Evolutionary conservation across 1,140 invertebrate species (phyloP).

Genomic region (Tetraneura akinire): DNA sequence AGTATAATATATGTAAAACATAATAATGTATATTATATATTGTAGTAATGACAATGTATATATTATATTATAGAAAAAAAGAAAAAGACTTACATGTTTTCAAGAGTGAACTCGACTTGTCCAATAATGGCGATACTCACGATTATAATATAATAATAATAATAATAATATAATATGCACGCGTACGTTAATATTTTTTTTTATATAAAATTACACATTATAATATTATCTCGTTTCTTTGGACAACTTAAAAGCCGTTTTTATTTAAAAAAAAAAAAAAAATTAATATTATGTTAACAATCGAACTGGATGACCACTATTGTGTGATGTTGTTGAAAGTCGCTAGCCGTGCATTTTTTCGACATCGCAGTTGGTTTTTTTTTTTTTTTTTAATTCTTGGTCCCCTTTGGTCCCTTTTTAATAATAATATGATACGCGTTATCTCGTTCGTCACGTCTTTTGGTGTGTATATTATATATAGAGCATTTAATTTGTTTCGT

Average conservation of each 20-base stretch:
- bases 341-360: neutral
- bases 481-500: too few species aligned
- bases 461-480: too few species aligned
- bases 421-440: too few species aligned
- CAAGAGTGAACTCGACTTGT: slow-evolving; percentile 26
- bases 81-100: slow-evolving; percentile 33
- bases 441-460: too few species aligned
- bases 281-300: neutral
- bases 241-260: neutral
- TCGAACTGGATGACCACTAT: neutral
- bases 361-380: neutral
- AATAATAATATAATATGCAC: too few species aligned
- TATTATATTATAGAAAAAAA: too few species aligned
- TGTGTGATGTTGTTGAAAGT: neutral
- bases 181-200: neutral
- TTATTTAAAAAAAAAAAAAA: too few species aligned
- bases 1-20: slow-evolving; percentile 12
- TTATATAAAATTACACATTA: neutral
- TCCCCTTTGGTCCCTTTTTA: neutral
- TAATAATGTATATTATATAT: slow-evolving; percentile 11
- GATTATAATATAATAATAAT: too few species aligned
- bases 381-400: neutral
- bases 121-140: slow-evolving; percentile 30
- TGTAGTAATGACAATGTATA: neutral
- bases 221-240: neutral